Base-by-base conservation (phyloP, 2,888 invertebrate species). In the Philhelius pedissequus region DNA sequence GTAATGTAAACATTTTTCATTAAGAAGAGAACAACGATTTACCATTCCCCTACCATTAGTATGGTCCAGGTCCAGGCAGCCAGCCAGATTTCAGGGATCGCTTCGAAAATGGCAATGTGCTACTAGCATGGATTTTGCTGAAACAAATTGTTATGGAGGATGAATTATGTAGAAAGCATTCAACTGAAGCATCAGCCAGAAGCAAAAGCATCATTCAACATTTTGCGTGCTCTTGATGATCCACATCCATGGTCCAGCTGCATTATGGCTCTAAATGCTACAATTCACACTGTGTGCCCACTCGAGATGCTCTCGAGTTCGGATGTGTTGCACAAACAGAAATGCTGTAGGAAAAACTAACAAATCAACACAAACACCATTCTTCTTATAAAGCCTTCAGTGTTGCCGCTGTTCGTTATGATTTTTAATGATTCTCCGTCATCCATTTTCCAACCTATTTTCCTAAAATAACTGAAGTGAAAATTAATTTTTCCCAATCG, bases 1-100 rank as follows among this genome's bases (percentile, higher is more conserved):
- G 73, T 69, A 78, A 82, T 82, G 82, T 82, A 82, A 82, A 82
- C 77, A 82, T 74, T 82, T 82, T 82, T 82, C 82, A 82, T 82
- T 82, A 82, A 82, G 82, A 68, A 68, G 73, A 62, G 73, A 62
- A 48, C 68, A 78, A 56, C 43, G 62, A 62, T 62, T 78, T 69
- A 69, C 62, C 69, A 73, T 58, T 40, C 58, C 56, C 45, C n/a
- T n/a, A 8, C 38, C 22, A 45, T 22, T 22, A 38, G 25, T 43
- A 11, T 64, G 27, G 20, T 20, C 43, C 62, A 35, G 18, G 15
- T 11, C 13, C 4, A 11, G n/a, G n/a, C n/a, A n/a, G n/a, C n/a
- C n/a, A n/a, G n/a, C n/a, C n/a, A n/a, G n/a, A n/a, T n/a, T n/a
- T n/a, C n/a, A n/a, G n/a, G n/a, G n/a, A n/a, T n/a, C n/a, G n/a